These are phyloP conservation scores for Oncorhynchus masou DNA, from an alignment of 2,113 vertebrate genomes.

Conservation along the genomic window DNA sequence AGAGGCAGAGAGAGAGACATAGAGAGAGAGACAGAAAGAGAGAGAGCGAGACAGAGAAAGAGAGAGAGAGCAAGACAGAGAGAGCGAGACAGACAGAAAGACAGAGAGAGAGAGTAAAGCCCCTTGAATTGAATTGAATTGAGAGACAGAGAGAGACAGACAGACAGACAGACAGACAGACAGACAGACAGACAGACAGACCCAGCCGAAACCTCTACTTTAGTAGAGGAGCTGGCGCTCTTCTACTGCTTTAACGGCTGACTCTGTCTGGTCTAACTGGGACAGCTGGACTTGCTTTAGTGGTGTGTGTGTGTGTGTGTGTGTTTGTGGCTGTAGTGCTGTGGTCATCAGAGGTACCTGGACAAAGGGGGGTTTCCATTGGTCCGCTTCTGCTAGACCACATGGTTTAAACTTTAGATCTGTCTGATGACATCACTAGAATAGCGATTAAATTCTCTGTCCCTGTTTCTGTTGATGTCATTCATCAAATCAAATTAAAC, in stretches of 20 bases:
- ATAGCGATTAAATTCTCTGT: not conserved
- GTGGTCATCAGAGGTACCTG: conserved; percentile 65
- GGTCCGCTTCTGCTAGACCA: conserved; percentile 40
- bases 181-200: not conserved
- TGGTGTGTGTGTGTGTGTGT: conserved; percentile 42
- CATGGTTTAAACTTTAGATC: conserved; percentile 41
- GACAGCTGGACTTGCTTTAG: conserved; percentile 67
- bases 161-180: not conserved
- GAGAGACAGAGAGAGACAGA: no score
- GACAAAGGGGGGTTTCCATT: conserved; percentile 44
- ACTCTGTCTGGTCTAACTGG: conserved; percentile 53
- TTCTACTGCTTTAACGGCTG: conserved; percentile 54
- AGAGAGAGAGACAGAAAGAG: not conserved
- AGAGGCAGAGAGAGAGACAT: no score
- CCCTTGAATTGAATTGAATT: no score
- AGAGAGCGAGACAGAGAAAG: no score
- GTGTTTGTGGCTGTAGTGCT: conserved; percentile 47
- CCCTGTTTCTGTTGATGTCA: conserved; percentile 12
- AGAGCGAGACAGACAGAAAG: no score
- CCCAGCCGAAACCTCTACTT: conserved; percentile 58
- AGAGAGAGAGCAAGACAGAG: not conserved
- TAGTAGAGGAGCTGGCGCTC: conserved; percentile 60
- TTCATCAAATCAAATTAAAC: no score
- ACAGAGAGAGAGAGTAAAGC: no score
- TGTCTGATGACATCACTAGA: conserved; percentile 40